Conservation (phyloP, 35 echinoderm and acorn worm species). For the Ophiothrix spiculata region DNA sequence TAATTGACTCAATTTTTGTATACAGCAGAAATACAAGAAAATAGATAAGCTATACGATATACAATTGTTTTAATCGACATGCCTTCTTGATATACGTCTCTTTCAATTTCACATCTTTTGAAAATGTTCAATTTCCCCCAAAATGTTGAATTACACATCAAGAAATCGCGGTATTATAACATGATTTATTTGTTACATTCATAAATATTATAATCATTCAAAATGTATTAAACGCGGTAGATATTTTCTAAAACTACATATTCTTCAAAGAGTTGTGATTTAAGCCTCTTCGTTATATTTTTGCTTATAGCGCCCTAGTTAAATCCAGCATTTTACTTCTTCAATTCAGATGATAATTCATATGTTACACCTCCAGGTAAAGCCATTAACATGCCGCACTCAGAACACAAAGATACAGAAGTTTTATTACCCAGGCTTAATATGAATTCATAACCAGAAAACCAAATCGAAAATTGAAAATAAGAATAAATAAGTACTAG, state of each 20-base stretch:
- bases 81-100: too few species aligned
- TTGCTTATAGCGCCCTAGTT: neutral
- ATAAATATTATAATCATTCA: constrained; percentile 11
- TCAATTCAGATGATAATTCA: neutral
- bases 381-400: neutral
- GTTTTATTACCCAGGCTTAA: constrained; percentile 4
- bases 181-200: neutral
- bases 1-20: too few species aligned
- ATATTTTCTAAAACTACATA: neutral
- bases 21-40: too few species aligned
- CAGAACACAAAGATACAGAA: neutral
- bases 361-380: neutral
- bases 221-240: neutral
- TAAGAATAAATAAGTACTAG: neutral
- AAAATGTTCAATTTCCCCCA: too few species aligned
- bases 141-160: too few species aligned
- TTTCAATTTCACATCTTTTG: too few species aligned
- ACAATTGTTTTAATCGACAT: too few species aligned
- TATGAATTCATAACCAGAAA: constrained; percentile 6
- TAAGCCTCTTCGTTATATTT: neutral
- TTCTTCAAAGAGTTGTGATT: neutral
- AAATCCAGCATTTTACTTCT: neutral
- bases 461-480: constrained; percentile 10
- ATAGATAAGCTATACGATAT: too few species aligned
- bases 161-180: neutral